Evolutionary conservation across 2,888 invertebrate genomes (phyloP), one percentile per base, ranked within the genome.

Genomic region (Hirtodrosophila trivittata): DNA sequence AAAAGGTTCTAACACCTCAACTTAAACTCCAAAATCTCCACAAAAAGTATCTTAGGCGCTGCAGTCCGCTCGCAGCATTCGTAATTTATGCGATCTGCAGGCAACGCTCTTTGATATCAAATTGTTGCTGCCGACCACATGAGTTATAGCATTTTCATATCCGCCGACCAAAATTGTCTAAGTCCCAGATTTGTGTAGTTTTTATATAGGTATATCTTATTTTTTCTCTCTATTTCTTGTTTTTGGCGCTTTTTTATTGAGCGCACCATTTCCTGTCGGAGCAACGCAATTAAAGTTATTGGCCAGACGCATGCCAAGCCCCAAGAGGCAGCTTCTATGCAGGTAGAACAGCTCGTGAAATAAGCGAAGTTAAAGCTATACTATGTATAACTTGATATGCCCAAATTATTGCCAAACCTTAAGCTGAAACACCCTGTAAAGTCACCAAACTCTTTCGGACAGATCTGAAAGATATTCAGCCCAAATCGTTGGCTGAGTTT

Each of bases 1-100:
- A 28, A 28, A 86, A 86, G 76, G 85, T 82, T 82, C 82, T 82
- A 82, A 85, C 82, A 82, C 87, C 82, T 77, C 47, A 13, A 45
- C 60, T 21, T 13, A 52, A 56, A 45, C 13, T 9, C 33, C 12
- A 26, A 13, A 7, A 9, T 8, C 1, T 8, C 28, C 5, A 54
- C 28, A 25, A 13, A 21, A 28, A 1, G 4, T 4, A 37, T 47
- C 16, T 26, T 32, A 35, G 38, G 37, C 46, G 35, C 80, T 71
- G 66, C 75, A 76, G 52, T 76, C 39, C 25, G 26, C 35, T 28
- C 28, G 28, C 47, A 64, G 33, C 32, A 6, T 54, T 57, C 43
- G 69, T 83, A 81, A 81, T 86, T 81, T 80, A 76, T 83, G 74
- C 86, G 70, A 86, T 83, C 68, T 63, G 45, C 59, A 35, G 74